A percentile compares a stretch with the other conserved stretches of the same genome.
Conservation (phyloP, 2,113 vertebrate species). For the Taxidea taxus region DNA sequence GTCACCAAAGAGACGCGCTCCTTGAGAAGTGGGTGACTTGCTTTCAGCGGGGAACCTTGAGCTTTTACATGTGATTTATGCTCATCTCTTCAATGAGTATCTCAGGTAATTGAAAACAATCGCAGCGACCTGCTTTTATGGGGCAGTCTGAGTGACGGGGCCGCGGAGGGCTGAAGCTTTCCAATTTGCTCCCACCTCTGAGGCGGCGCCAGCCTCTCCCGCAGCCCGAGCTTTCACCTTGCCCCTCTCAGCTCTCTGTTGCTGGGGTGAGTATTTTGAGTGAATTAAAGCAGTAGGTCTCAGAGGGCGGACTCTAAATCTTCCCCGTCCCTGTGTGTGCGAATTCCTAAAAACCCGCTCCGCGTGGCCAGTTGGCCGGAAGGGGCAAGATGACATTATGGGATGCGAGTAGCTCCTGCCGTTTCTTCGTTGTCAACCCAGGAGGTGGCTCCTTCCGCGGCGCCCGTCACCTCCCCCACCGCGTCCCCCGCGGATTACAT, state of each 20-base stretch:
- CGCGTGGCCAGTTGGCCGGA: background rate
- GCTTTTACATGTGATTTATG: conserved; percentile 58
- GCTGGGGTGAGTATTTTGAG: background rate
- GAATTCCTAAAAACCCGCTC: conserved; percentile 32
- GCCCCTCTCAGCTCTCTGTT: conserved; percentile 2
- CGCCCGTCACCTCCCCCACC: background rate
- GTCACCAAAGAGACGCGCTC: background rate
- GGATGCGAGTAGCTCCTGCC: background rate
- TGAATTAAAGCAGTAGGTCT: conserved; percentile 42
- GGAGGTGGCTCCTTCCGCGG: background rate
- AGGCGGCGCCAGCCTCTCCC: background rate
- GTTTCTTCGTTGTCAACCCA: background rate
- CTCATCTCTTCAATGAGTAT: conserved; percentile 48
- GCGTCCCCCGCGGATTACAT: background rate
- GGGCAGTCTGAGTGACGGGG: conserved; percentile 12
- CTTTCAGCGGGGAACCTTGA: background rate
- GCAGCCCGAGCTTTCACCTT: background rate
- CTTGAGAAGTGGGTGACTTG: conserved; percentile 14
- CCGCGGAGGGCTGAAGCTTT: conserved; percentile 17
- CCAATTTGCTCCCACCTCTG: background rate
- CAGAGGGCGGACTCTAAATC: conserved; percentile 55
- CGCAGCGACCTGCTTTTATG: conserved; percentile 29
- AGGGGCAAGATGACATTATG: background rate
- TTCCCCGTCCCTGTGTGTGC: background rate
- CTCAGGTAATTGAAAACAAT: conserved; percentile 62